Conservation (phyloP, 1,140 invertebrate species). For the Orchesella cincta region DNA sequence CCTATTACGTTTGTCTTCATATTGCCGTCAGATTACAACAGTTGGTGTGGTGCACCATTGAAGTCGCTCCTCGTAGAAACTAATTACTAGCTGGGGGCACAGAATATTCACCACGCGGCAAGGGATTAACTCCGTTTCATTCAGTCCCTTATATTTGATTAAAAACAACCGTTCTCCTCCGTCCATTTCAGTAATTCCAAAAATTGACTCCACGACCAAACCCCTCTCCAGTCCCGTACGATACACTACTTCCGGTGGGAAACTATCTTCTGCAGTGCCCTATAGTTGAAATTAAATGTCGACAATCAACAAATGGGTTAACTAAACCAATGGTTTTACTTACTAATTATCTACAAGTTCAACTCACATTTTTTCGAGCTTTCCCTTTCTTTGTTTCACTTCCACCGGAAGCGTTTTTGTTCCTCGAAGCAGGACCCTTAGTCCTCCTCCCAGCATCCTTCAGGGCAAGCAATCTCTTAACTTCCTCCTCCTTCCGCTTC, state of each 20-base stretch:
- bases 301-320: not conserved
- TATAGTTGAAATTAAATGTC: not conserved
- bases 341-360: not conserved
- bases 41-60: no score
- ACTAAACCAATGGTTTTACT: not conserved
- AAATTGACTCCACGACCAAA: constrained; percentile 60
- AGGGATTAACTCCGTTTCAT: constrained; percentile 60
- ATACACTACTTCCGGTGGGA: not conserved
- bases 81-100: constrained; percentile 61
- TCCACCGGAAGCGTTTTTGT: not conserved
- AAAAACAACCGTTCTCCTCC: not conserved
- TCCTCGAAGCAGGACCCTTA: not conserved
- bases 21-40: no score
- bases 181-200: constrained; percentile 53
- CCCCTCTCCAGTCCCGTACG: constrained; percentile 46
- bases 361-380: not conserved
- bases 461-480: not conserved
- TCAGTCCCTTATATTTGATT: not conserved
- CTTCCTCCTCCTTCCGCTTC: not conserved
- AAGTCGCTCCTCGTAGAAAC: constrained; percentile 58
- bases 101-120: constrained; percentile 59
- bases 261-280: not conserved
- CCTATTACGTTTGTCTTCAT: no score
- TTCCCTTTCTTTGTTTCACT: not conserved
- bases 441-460: not conserved